Evolutionary conservation across 2,797 vertebrate species (phyloP).

Genomic region (Notamacropus eugenii): DNA sequence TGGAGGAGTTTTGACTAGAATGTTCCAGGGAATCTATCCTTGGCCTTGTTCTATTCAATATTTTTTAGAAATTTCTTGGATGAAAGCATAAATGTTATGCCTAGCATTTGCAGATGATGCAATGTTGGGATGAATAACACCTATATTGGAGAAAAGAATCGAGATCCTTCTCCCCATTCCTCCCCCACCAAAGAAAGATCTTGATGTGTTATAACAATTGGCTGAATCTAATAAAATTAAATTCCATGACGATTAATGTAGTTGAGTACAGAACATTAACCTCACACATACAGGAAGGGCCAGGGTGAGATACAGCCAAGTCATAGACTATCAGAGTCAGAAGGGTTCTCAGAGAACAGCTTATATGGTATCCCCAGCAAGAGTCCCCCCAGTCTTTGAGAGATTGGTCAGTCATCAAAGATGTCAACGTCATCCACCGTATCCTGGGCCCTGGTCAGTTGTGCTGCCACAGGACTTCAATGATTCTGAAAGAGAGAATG

Average conservation of each 20-base stretch:
- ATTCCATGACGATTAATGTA: background rate
- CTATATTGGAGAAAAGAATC: background rate
- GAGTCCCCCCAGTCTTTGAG: background rate
- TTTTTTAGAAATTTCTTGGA: background rate
- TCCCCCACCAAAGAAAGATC: background rate
- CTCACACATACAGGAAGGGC: background rate
- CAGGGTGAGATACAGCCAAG: background rate
- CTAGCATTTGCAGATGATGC: background rate
- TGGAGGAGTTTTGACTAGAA: background rate
- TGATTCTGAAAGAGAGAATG: background rate
- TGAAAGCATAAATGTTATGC: background rate
- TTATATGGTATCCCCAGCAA: background rate
- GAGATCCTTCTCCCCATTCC: background rate
- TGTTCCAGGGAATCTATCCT: background rate
- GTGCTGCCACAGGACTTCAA: background rate
- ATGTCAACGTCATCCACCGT: background rate
- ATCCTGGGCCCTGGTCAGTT: background rate
- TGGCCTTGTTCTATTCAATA: background rate
- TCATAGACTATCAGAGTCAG: background rate
- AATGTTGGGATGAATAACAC: background rate
- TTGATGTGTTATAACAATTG: background rate
- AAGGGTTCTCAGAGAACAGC: background rate
- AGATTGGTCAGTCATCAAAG: background rate
- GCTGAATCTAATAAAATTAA: background rate
- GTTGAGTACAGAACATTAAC: background rate